Base-by-base conservation (phyloP, 2,797 vertebrate species). In the Takifugu ocellatus region DNA sequence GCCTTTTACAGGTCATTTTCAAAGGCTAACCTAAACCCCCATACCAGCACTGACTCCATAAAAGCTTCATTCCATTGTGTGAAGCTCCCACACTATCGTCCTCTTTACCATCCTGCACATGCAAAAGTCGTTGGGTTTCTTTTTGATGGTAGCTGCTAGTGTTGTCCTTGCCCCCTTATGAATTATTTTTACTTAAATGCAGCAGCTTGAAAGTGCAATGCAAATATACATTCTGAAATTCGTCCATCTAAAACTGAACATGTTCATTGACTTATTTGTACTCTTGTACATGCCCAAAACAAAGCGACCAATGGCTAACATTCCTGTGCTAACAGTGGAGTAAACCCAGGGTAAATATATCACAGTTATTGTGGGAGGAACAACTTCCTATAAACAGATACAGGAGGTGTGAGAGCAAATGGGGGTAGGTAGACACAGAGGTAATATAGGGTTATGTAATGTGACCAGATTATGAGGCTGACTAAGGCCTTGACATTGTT, bases 381-480 rank as follows among this genome's bases (percentile, higher is more conserved):
- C 21, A 26, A 5, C 48, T 21, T 36, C 7, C 33, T 36, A 14
- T 11, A 6, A 27, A 58, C 11, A 50, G 21, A 51, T 14, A 29
- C 16, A 8, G 29, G 15, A 53, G 42, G 60, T 43, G 56, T 56
- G 52, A 75, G 69, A 52, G 11, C 39, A 25, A 65, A 70, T 56
- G 58, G 55, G 50, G 49, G 59, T 62, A 69, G 60, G 70, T 61
- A 62, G 43, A 44, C 55, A 74, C 63, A 58, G 68, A 74, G 61
- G 71, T 75, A 81, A 84, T 82, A 75, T 78, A 62, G 44, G 61
- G 72, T 90, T 90, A 90, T 55, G 71, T 78, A 88, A 88, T 49
- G 67, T 59, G 45, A 63, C 53, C 62, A 77, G 84, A 87, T 89
- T 89, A 89, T 24, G 54, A 49, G 71, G 56, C 68, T 56, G 68